phyloP scores from a whole-genome alignment of 2,113 vertebrate species.

The human (Homo sapiens) region DNA sequence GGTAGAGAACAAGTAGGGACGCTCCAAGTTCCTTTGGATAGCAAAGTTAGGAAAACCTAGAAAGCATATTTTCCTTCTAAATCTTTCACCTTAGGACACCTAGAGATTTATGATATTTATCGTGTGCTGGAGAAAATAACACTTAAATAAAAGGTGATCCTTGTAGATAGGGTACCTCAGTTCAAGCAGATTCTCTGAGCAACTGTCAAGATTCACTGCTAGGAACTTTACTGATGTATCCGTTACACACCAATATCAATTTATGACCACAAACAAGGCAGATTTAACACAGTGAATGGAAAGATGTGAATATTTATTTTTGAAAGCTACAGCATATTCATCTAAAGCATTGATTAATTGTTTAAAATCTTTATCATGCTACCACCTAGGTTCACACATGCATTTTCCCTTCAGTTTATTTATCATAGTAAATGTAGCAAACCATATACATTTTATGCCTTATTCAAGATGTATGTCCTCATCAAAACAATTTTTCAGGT shows the following conservation, averaged over 20 bases:
- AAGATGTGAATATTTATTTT: background rate
- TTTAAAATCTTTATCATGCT: background rate
- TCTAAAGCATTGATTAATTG: background rate
- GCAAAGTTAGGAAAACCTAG: background rate
- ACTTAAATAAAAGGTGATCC: background rate
- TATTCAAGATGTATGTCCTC: slow-evolving; percentile 12
- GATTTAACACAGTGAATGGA: background rate
- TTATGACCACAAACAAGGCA: background rate
- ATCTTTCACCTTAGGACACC: background rate
- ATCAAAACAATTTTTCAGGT: slow-evolving; percentile 52
- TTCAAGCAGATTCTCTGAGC: background rate
- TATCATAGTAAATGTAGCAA: background rate
- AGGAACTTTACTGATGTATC: background rate
- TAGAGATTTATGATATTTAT: background rate
- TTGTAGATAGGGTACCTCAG: background rate
- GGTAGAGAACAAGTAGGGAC: background rate
- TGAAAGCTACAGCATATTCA: background rate
- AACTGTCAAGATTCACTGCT: background rate
- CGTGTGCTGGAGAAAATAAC: background rate
- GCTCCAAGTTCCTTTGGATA: background rate
- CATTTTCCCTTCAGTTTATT: background rate
- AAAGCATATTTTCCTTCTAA: background rate
- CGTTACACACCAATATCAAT: background rate
- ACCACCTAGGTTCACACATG: background rate
- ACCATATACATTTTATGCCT: background rate